These are phyloP conservation scores for Notodonta ziczac DNA, from an alignment of 2,888 invertebrate genomes.

Conservation along the genomic window DNA sequence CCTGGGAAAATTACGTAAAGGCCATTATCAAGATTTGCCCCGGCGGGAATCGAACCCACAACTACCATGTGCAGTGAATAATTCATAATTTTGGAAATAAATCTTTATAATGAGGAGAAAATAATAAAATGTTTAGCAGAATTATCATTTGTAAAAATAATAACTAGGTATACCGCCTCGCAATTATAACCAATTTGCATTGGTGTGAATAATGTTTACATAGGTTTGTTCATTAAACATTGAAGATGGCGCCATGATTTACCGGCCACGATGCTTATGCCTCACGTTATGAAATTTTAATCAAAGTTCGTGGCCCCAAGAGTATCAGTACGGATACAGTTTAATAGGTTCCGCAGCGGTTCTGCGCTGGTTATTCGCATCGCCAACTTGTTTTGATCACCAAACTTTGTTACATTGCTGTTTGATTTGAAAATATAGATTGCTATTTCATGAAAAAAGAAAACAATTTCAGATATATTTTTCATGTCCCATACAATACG, in stretches of 20 bases:
- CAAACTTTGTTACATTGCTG: constrained; percentile 45
- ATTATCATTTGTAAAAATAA: too few species aligned
- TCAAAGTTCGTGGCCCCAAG: constrained; percentile 75
- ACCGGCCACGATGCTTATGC: constrained; percentile 61
- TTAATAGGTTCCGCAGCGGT: constrained; percentile 61
- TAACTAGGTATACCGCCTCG: too few species aligned
- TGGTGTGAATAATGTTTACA: constrained; percentile 54
- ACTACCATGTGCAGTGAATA: too few species aligned
- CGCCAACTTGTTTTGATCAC: constrained; percentile 52
- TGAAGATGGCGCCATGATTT: constrained; percentile 67
- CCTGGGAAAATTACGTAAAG: too few species aligned
- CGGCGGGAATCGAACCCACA: too few species aligned
- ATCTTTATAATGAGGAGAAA: too few species aligned
- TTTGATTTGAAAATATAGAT: constrained; percentile 39
- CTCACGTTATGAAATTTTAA: constrained; percentile 79
- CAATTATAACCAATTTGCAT: constrained; percentile 20
- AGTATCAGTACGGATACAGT: constrained; percentile 60
- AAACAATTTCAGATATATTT: too few species aligned
- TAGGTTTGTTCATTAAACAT: constrained; percentile 69
- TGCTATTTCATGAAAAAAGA: neutral
- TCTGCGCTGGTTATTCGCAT: constrained; percentile 57
- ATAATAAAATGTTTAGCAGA: too few species aligned
- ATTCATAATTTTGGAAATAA: too few species aligned
- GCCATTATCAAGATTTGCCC: too few species aligned
- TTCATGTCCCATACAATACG: too few species aligned